Base-by-base conservation (phyloP, 2,113 vertebrate genomes). In the Lipophrys pholis region DNA sequence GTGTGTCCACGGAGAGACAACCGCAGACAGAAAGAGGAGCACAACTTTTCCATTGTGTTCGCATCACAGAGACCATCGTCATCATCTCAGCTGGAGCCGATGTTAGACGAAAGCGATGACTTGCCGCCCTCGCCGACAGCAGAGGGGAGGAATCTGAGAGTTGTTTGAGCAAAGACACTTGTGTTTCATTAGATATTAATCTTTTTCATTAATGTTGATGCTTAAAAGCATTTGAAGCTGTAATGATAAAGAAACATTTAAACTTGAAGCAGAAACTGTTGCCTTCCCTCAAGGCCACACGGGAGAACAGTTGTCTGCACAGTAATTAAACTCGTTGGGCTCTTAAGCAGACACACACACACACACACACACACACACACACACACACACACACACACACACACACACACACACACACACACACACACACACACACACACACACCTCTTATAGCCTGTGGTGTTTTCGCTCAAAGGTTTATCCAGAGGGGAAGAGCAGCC, bases 301-400 rank as follows among this genome's bases (percentile, higher is more conserved):
- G 69, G 62, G 64, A 51, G 71, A 87, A 84, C 82, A 76, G 69
- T 64, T 87, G 88, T 89, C 85, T 84, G 87, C 82, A 82, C 73
- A 87, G 73, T 89, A 83, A 91, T 91, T 89, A 85, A 87, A 89
- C 76, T 74, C 69, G 65, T 80, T 77, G 73, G 56, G 82, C 82
- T 89, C 68, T 82, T 87, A 86, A 82, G 82, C 78, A 85, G 80
- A 86, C 78, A 86, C 78, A 80, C 81, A 82, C 38, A 59, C 75
- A 30, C 21, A 30, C 21, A 30, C 21, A 30, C 21, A 30, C 21
- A 30, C 21, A 30, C 21, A 30, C 21, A 30, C 21, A 30, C 21
- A 30, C 21, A 30, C 21, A 30, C 21, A 30, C 21, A 30, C 21
- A 30, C 21, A 30, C 21, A 30, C 21, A 30, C 21, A 30, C 21